Evolutionary conservation across 1,140 invertebrate species (phyloP), one percentile per base, ranked within the genome.

Genomic region (Panagrolaimus sp.): DNA sequence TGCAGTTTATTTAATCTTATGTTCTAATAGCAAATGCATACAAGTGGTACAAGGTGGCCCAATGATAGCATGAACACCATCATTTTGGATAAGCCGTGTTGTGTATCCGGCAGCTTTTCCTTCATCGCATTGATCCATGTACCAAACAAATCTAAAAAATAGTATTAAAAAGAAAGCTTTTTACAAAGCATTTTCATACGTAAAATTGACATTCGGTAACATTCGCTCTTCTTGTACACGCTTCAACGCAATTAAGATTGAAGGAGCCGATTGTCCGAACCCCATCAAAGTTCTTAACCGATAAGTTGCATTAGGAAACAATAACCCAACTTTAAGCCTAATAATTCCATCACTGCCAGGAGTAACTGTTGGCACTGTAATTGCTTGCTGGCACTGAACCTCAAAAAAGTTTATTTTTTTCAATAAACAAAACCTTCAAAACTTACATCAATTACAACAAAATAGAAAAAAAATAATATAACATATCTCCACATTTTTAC

Each of bases 231-330:
- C 38, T 46, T 43, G n/a, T 2, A 74, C 66, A 8, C 62, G 44
- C n/a, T 51, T 23, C 9, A 74, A 38, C n/a, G 74, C 74, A 31
- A 75, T 27, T 14, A 62, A 31, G 14, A 75, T 70, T 3, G 74
- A 75, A 16, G 74, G 74, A 13, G 72, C 70, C 9, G 65, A 68
- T 51, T 75, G 74, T n/a, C 74, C 74, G 44, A 75, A 75, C 13
- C 74, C 74, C 45, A 74, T 71, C 42, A 69, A 44, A 38, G 42
- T 31, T 31, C 75, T 61, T 14, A 69, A 25, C n/a, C 45, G 45
- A 42, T 53, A 13, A 31, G 43, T 68, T 9, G 25, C 27, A 45
- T 75, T 75, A 14, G 65, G 44, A 46, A 78, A 78, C 5, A 75
- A 47, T 13, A 75, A 61, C 14, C 74, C 74, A 42, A 74, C 63